These are phyloP conservation scores for Xiphophorus birchmanni DNA, from an alignment of 2,797 vertebrate genomes.

Conservation along the genomic window DNA sequence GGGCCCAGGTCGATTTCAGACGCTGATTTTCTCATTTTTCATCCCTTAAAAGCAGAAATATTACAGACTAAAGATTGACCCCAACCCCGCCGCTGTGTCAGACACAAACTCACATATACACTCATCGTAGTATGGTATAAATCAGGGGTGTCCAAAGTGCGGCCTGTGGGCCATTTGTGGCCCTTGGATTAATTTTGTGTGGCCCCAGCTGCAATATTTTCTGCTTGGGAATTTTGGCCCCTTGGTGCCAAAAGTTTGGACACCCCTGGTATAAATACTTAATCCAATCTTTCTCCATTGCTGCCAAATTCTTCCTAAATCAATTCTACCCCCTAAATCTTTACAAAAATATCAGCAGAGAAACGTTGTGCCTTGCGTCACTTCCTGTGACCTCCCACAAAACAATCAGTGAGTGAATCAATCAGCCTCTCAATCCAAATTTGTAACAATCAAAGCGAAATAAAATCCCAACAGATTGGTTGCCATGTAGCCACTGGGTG, in stretches of 20 bases:
- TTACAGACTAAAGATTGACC: constrained; percentile 29
- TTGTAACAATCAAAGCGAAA: constrained; percentile 74
- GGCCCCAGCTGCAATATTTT: too few species aligned
- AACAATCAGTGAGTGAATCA: constrained; percentile 66
- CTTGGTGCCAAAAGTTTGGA: too few species aligned
- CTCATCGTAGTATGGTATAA: constrained; percentile 45
- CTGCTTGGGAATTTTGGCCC: too few species aligned
- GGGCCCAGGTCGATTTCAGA: constrained; percentile 53
- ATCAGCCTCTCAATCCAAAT: constrained; percentile 70
- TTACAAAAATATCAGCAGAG: constrained; percentile 56
- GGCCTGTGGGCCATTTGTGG: too few species aligned
- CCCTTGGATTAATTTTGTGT: too few species aligned
- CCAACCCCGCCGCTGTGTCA: constrained; percentile 48
- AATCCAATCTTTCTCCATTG: constrained; percentile 49
- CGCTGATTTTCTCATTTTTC: constrained; percentile 20
- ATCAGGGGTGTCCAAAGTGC: too few species aligned
- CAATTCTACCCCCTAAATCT: constrained; percentile 32
- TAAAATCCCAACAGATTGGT: constrained; percentile 44
- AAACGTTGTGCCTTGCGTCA: constrained; percentile 81
- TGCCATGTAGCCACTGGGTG: constrained; percentile 48
- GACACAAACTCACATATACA: constrained; percentile 53
- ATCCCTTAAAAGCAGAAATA: constrained; percentile 8
- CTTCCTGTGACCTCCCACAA: constrained; percentile 55
- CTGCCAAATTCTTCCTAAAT: constrained; percentile 65
- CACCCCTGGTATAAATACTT: constrained; percentile 34